Evolutionary conservation across 2,888 invertebrate species (phyloP).

Genomic region (Eupelmus urozonus): DNA sequence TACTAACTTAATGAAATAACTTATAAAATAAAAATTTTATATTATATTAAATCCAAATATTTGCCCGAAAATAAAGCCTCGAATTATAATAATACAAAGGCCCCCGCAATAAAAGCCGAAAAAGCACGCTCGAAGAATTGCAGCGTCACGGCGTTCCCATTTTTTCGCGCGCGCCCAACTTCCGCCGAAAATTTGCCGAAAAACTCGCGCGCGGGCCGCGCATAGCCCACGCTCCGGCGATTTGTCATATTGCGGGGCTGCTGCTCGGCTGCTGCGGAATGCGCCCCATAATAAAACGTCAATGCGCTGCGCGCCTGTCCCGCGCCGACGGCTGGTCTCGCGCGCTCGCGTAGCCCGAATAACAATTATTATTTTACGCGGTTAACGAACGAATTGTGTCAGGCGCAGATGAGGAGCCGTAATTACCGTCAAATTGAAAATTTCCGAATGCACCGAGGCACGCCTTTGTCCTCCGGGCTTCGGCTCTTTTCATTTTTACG

Average conservation of each 20-base stretch:
- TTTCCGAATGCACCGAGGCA: conserved; percentile 50
- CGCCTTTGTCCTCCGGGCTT: conserved; percentile 17
- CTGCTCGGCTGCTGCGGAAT: not conserved
- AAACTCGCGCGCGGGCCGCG: not conserved
- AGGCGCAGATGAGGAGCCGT: conserved; percentile 61
- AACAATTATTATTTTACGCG: conserved; percentile 71
- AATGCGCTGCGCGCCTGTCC: conserved; percentile 19
- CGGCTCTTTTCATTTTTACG: not conserved
- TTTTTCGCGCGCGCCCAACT: not conserved
- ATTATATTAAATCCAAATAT: too few species aligned
- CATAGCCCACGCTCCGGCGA: conserved; percentile 9
- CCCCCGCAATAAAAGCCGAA: too few species aligned
- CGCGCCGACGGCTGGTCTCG: not conserved
- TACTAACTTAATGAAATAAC: too few species aligned
- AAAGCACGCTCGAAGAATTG: not conserved
- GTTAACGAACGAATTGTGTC: conserved; percentile 72
- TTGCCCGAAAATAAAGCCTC: too few species aligned
- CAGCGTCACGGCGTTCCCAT: not conserved
- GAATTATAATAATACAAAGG: too few species aligned
- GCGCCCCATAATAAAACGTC: conserved; percentile 51
- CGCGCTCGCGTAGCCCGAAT: conserved; percentile 22
- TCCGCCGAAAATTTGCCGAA: not conserved
- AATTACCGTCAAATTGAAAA: conserved; percentile 59
- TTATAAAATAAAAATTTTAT: too few species aligned
- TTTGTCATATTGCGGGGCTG: conserved; percentile 38